phyloP scores from a whole-genome alignment of 2,113 vertebrate genomes.

The Micronisus gabar region DNA sequence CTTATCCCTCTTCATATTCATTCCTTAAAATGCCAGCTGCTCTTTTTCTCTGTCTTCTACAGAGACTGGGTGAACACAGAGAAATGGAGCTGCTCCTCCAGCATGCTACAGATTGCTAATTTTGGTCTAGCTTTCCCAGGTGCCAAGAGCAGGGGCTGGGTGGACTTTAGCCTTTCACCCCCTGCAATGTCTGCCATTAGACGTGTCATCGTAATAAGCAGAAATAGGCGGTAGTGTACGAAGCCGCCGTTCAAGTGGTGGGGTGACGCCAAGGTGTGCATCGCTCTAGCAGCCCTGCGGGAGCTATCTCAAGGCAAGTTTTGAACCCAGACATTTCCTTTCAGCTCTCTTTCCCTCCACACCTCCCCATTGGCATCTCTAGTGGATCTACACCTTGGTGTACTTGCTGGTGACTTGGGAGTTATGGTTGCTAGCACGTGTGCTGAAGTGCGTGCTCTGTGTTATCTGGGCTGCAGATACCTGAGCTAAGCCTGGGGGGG shows the following conservation, averaged over 20 bases:
- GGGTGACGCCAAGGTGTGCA: background rate
- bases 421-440: background rate
- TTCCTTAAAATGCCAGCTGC: background rate
- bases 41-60: background rate
- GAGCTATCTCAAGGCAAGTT: background rate
- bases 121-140: background rate
- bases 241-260: background rate
- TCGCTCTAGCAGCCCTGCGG: background rate
- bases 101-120: background rate
- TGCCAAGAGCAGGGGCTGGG: background rate
- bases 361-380: fast-evolving
- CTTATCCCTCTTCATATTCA: background rate
- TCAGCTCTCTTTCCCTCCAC: background rate
- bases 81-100: background rate
- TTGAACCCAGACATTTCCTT: background rate
- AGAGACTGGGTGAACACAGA: background rate
- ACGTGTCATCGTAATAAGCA: background rate
- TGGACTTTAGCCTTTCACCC: background rate
- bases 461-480: background rate
- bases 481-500: background rate
- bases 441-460: background rate
- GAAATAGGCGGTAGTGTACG: fast-evolving
- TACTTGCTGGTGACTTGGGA: too few species aligned
- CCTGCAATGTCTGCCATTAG: background rate
- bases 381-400: background rate